Base-by-base conservation (phyloP, 2,888 invertebrate genomes). In the Caenorhabditis parvicauda region DNA sequence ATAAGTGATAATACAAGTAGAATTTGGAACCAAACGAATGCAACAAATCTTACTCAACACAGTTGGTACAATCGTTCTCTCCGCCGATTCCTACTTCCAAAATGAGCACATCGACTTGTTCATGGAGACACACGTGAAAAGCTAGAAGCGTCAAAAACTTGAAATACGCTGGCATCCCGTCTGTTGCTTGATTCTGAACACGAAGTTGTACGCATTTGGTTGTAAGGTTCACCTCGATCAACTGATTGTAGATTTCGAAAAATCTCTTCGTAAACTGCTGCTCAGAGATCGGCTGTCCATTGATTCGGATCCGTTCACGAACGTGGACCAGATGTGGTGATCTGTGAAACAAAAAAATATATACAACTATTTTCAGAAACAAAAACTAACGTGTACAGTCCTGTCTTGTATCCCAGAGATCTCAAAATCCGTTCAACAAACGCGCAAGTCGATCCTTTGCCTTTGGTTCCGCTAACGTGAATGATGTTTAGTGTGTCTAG, bases 81-180 rank as follows among this genome's bases (percentile, higher is more conserved):
- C 98, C 98, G 0, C 98, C 98, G 70, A 99, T 92, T 29, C 98
- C 98, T 28, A 96, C 96, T 85, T 99, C 98, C 14, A 98, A 82
- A 38, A 99, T 87, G 0, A 90, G 91, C 0, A 93, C 95, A 82
- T 96, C 92, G n/a, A 70, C 62, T 58, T 87, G 86, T 82, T 91
- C 89, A 62, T 83, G 74, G 0, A 91, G 76, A 83, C 98, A 98
- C 29, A 93, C 86, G 80, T 91, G 87, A 78, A 91, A 89, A 14
- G 92, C 90, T 85, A 98, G 84, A 54, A 95, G 86, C 0, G 95
- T 96, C 17, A 98, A 84, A 82, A 96, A 96, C 61, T 89, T 88
- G 84, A 98, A 98, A 83, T 95, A 99, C 42, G 89, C 72, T 5
- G 82, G 82, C 80, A 81, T 77, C 6, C 53, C 54, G 6, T 52